These are phyloP conservation scores for Parnassius mnemosyne DNA, from an alignment of 2,888 invertebrate genomes.

Conservation along the genomic window DNA sequence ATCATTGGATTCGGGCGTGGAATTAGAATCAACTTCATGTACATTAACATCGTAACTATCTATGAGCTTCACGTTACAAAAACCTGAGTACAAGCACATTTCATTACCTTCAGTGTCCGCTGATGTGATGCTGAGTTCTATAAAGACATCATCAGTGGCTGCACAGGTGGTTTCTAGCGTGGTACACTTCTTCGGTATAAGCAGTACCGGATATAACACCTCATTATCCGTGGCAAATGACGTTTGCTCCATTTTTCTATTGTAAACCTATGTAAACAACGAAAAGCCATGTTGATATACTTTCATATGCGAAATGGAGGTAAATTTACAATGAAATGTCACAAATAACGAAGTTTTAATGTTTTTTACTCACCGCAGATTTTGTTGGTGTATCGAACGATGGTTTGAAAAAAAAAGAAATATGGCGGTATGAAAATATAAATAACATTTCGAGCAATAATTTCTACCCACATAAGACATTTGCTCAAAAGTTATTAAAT, in stretches of 20 bases:
- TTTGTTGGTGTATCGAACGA: slow-evolving; percentile 2
- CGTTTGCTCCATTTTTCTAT: slow-evolving; percentile 49
- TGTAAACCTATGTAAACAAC: slow-evolving; percentile 23
- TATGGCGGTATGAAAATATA: slow-evolving; percentile 42
- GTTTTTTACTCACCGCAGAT: slow-evolving; percentile 3
- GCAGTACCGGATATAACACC: slow-evolving; percentile 52
- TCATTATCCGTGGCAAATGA: slow-evolving; percentile 37
- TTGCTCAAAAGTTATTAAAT: not conserved
- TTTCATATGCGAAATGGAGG: not conserved
- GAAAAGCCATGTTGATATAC: not conserved
- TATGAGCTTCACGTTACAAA: slow-evolving; percentile 60
- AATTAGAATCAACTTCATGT: slow-evolving; percentile 28
- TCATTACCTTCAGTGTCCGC: slow-evolving; percentile 58
- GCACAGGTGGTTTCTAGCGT: slow-evolving; percentile 54
- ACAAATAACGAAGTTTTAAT: not conserved
- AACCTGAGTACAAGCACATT: slow-evolving; percentile 56
- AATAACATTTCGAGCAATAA: not conserved
- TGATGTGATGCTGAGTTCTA: slow-evolving; percentile 57
- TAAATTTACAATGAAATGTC: slow-evolving; percentile 23
- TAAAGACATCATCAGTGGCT: slow-evolving; percentile 55
- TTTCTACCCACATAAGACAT: slow-evolving; percentile 10
- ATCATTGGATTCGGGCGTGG: slow-evolving; percentile 29
- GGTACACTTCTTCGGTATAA: slow-evolving; percentile 62
- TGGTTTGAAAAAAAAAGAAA: slow-evolving; percentile 12
- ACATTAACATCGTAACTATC: slow-evolving; percentile 46